These are phyloP conservation scores for Thymelicus acteon DNA, from an alignment of 2,888 invertebrate genomes.

Conservation along the genomic window DNA sequence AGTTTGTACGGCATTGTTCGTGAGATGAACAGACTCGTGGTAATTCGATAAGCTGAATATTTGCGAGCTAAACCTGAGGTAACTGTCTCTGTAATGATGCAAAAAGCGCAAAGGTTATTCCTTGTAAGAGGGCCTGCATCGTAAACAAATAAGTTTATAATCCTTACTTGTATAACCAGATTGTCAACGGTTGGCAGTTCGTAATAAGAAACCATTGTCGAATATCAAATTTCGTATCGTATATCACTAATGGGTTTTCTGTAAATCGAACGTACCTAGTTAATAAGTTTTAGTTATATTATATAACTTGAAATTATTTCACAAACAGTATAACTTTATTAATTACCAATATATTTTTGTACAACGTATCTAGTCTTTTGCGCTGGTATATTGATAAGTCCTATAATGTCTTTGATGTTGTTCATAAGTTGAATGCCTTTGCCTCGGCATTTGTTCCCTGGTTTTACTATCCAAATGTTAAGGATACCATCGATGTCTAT, in stretches of 20 bases:
- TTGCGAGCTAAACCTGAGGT: conserved; percentile 96
- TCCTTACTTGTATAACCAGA: conserved; percentile 95
- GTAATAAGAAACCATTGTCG: conserved; percentile 98
- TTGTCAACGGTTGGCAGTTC: conserved; percentile 94
- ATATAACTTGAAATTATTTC: background rate
- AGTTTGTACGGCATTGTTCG: conserved; percentile 96
- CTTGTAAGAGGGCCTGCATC: background rate
- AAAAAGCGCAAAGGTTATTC: conserved; percentile 12
- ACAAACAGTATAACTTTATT: background rate
- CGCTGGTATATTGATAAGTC: conserved; percentile 87
- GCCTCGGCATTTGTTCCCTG: conserved; percentile 96
- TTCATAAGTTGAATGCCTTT: conserved; percentile 95
- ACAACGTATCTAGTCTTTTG: conserved; percentile 94
- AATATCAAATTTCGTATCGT: conserved; percentile 97
- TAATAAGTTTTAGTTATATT: conserved; percentile 1
- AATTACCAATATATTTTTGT: conserved; percentile 96
- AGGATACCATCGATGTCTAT: conserved; percentile 92
- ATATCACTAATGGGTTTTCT: conserved; percentile 95
- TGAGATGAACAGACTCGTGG: conserved; percentile 96
- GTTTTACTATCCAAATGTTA: conserved; percentile 98
- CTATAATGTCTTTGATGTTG: conserved; percentile 93
- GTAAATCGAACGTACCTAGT: conserved; percentile 59
- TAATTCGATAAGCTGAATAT: conserved; percentile 94
- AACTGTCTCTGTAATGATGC: conserved; percentile 88
- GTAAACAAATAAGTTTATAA: conserved; percentile 13